phyloP scores from a whole-genome alignment of 1,140 invertebrate genomes.

The Drosophila orena region DNA sequence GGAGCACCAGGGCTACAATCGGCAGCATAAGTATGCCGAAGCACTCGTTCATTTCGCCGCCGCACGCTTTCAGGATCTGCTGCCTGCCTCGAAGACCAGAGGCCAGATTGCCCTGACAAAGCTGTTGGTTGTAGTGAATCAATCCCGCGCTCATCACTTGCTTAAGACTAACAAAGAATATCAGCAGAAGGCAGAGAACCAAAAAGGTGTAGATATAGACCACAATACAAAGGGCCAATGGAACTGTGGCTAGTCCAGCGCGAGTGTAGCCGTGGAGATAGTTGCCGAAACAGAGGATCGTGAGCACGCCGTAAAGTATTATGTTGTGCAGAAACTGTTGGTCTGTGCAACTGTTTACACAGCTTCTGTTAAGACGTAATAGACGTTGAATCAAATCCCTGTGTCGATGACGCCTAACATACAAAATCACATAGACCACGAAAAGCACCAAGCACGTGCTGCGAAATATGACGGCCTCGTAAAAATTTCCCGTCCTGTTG shows the following conservation, averaged over 20 bases:
- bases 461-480: conserved; percentile 49
- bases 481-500: conserved; percentile 63
- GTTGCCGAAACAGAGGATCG: conserved; percentile 24
- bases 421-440: conserved; percentile 46
- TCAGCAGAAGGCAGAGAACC: conserved; percentile 47
- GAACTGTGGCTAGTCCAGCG: not conserved
- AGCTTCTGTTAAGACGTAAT: conserved; percentile 29
- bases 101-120: conserved; percentile 3
- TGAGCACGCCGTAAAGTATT: conserved; percentile 28
- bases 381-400: conserved; percentile 34
- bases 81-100: conserved; percentile 24
- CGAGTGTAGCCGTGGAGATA: conserved; percentile 31
- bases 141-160: conserved; percentile 49
- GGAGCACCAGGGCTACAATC: conserved; percentile 56
- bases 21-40: conserved; percentile 59
- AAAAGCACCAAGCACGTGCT: conserved; percentile 41
- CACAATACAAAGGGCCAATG: conserved; percentile 16
- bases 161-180: conserved; percentile 69
- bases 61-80: conserved; percentile 24
- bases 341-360: conserved; percentile 1
- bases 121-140: conserved; percentile 27
- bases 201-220: conserved; percentile 52
- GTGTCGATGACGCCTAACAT: conserved; percentile 46
- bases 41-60: conserved; percentile 44
- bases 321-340: conserved; percentile 39